Conservation (phyloP, 2,888 invertebrate species). For the Cephus pulcher region DNA sequence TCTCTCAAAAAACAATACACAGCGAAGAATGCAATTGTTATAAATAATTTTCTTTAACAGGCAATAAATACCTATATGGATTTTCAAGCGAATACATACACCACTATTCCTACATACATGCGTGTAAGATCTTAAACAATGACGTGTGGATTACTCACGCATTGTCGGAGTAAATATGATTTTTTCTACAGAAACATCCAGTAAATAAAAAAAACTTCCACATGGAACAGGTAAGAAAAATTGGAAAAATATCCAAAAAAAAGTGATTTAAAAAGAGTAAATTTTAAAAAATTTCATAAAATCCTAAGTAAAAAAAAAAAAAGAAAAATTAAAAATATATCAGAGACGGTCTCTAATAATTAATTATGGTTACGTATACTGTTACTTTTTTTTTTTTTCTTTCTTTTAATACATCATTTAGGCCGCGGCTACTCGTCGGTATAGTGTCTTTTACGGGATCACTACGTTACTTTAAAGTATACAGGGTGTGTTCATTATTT, state of each 20-base stretch:
- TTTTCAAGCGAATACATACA: background rate
- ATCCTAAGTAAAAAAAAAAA: too few species aligned
- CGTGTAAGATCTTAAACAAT: background rate
- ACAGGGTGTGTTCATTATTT: background rate
- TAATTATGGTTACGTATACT: slow-evolving; percentile 10
- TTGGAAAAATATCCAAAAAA: background rate
- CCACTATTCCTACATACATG: background rate
- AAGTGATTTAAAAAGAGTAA: background rate
- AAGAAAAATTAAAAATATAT: background rate
- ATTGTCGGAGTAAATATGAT: background rate
- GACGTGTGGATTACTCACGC: too few species aligned
- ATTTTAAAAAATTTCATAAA: background rate
- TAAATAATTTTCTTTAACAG: background rate
- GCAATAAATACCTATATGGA: background rate
- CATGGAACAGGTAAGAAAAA: background rate
- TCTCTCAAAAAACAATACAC: background rate
- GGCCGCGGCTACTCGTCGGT: slow-evolving; percentile 54
- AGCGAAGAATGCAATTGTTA: too few species aligned
- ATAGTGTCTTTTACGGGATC: slow-evolving; percentile 27
- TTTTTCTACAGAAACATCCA: background rate
- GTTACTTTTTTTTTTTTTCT: background rate
- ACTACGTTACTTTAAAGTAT: background rate
- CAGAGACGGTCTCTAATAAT: background rate
- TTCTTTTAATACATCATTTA: slow-evolving; percentile 41
- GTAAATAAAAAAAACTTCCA: too few species aligned